Base-by-base conservation (phyloP, 2,797 vertebrate species). In the Myioborus melanocephalus region DNA sequence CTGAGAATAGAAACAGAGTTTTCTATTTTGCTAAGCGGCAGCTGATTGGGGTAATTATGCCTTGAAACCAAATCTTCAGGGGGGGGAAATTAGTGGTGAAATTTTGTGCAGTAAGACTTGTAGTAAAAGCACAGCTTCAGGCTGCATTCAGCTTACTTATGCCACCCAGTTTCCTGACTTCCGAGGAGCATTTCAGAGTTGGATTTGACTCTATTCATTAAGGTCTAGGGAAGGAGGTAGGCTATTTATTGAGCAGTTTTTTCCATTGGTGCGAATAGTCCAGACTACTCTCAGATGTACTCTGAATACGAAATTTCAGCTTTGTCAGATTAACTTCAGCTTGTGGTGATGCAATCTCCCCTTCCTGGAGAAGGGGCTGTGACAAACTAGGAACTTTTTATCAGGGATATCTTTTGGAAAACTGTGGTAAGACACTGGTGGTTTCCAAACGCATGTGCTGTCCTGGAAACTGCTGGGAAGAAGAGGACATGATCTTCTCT, bases 401-500 rank as follows among this genome's bases (percentile, higher is more conserved):
- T 34, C 9, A 34, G 21, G 2, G 0, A 1, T 41, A 8, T 52
- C 61, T 43, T 73, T 53, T 83, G 26, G 37, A 57, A 80, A 68
- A 22, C 17, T 89, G 8, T 56, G 65, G 34, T 66, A 28, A 73
- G 83, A 66, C 35, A 50, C 27, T 56, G 15, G 13, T 37, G 20
- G 8, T 59, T 91, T 84, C 44, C 39, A 88, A 83, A 69, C 4
- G 1, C 5, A 2, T 0, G 0, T 69, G 18, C 17, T 55, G 6
- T 32, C 23, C 52, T 66, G 61, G 39, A 76, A 64, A 50, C 12
- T 19, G 6, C 5, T 43, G 32, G 55, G 35, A 72, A 68, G 59
- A 83, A 85, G 35, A 64, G 10, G 13, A 76, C 8, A 12, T 0
- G 0, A 2, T 66, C 59, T 65, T 66, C 50, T 78, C 17, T 56